Conservation (phyloP, 2,888 invertebrate genomes). For the Crioceris asparagi region DNA sequence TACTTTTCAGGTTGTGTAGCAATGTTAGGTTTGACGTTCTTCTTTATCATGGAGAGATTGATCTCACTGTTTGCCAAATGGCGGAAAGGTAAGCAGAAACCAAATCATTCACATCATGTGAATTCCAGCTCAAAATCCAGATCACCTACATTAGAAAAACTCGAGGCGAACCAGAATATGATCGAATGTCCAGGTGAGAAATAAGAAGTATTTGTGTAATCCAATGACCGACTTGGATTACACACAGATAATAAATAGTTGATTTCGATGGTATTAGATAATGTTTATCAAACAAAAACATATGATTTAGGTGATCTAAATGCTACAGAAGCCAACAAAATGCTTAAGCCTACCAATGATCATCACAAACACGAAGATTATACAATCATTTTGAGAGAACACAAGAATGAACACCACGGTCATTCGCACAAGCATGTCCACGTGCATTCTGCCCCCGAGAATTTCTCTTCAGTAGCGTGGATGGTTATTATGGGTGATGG, state of each 20-base stretch:
- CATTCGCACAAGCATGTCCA: conserved; percentile 83
- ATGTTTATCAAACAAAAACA: too few relatives aligned
- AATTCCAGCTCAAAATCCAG: conserved; percentile 26
- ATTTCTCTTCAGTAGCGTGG: conserved; percentile 83
- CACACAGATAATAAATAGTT: too few relatives aligned
- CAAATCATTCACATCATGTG: conserved; percentile 24
- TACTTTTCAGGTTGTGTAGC: too few relatives aligned
- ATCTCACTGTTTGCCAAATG: conserved; percentile 70
- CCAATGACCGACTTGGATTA: too few relatives aligned
- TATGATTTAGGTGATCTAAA: too few relatives aligned
- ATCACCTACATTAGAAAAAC: conserved; percentile 22
- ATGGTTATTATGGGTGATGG: conserved; percentile 97
- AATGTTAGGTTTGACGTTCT: conserved; percentile 73
- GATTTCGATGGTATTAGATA: too few relatives aligned
- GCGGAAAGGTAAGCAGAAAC: conserved; percentile 56
- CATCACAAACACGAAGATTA: conserved; percentile 38
- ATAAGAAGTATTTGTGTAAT: too few relatives aligned
- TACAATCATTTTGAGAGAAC: conserved; percentile 68
- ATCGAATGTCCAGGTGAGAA: conserved; percentile 28
- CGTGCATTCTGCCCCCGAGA: conserved; percentile 74
- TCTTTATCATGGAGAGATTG: conserved; percentile 80
- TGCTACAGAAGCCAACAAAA: conserved; percentile 32
- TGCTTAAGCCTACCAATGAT: conserved; percentile 25
- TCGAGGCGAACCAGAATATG: conserved; percentile 32
- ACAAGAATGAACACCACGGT: conserved; percentile 68